Percentiles rank a stretch among this genome's conserved stretches.
Evolutionary conservation across 2,888 invertebrate species (phyloP).

Genomic region (Torymus aiolomorphi): DNA sequence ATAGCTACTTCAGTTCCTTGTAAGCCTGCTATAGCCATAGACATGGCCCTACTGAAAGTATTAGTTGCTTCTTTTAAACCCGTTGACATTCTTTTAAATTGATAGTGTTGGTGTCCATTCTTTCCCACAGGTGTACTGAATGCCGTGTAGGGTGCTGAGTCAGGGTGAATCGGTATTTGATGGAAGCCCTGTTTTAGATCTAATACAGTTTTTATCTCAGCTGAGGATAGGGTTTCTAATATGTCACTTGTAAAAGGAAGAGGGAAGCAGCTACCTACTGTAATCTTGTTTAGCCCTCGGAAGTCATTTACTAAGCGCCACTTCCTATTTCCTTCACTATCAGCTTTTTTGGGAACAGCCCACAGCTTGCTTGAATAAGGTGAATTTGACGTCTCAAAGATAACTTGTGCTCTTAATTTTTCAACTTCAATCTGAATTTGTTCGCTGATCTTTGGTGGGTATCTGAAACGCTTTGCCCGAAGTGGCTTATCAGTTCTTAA

Average conservation of each 20-base stretch:
- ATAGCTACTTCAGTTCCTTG: background rate
- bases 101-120: background rate
- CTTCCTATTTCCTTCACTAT: background rate
- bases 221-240: background rate
- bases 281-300: background rate
- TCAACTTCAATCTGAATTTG: background rate
- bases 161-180: background rate
- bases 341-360: background rate
- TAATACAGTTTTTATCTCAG: background rate
- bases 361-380: background rate
- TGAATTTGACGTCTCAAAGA: background rate
- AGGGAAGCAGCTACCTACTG: background rate
- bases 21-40: background rate
- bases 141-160: background rate
- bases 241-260: conserved; percentile 4
- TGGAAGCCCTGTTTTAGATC: background rate
- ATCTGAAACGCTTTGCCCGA: background rate
- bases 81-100: background rate
- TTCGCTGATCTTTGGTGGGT: background rate
- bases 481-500: background rate
- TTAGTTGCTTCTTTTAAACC: background rate
- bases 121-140: background rate
- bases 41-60: background rate
- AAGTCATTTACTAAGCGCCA: background rate
- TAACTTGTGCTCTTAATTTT: background rate